phyloP scores from a whole-genome alignment of 2,113 vertebrate genomes.

The Neogobius melanostomus region DNA sequence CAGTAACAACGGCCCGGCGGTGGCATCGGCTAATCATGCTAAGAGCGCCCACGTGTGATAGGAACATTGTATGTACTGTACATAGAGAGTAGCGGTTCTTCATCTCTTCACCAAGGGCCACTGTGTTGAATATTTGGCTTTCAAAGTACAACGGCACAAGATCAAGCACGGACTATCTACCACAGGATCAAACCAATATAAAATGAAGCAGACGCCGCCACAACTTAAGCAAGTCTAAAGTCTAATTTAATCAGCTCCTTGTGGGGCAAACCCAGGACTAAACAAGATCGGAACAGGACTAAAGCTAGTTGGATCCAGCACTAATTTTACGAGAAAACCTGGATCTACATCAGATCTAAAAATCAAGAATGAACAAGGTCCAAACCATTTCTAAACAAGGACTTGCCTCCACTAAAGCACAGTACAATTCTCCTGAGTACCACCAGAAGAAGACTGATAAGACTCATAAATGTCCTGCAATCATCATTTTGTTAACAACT shows the following conservation, averaged over 20 bases:
- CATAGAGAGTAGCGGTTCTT: not conserved
- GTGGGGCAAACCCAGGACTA: not conserved
- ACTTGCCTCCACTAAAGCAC: not conserved
- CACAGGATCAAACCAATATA: not conserved
- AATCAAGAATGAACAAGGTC: too few relatives aligned
- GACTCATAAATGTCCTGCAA: not conserved
- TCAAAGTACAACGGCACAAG: not conserved
- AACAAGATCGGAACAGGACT: not conserved
- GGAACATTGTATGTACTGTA: constrained; percentile 5
- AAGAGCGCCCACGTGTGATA: constrained; percentile 94
- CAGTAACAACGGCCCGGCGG: constrained; percentile 40
- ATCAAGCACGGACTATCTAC: not conserved
- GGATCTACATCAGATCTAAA: too few relatives aligned
- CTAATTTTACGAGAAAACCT: too few relatives aligned
- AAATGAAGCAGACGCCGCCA: not conserved
- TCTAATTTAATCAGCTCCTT: too few relatives aligned
- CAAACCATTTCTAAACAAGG: not conserved
- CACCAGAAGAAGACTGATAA: not conserved
- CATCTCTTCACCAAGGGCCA: not conserved
- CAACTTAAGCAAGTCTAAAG: not conserved
- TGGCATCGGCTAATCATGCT: constrained; percentile 84
- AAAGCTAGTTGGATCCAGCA: too few relatives aligned
- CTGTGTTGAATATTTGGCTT: not conserved
- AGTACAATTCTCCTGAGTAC: not conserved
- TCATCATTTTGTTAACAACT: not conserved